Base-by-base conservation (phyloP, 2,113 vertebrate species). In the Asarcornis scutulata region DNA sequence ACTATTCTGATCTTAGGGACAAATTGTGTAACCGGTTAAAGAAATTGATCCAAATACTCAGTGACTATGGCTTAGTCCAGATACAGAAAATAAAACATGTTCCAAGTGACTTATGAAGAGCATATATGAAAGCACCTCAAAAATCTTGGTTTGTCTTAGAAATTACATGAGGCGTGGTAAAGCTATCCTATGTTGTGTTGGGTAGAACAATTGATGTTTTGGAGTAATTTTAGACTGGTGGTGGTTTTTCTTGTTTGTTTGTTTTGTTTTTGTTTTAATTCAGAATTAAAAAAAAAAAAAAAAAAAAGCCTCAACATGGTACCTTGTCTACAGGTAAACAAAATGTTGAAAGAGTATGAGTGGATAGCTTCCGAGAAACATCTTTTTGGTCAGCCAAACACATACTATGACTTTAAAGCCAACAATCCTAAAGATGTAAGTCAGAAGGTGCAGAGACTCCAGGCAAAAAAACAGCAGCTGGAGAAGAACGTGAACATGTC, bases 281-380 rank as follows among this genome's bases (percentile, higher is more conserved):
- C 26, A 17, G 15, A 31, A 20, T 50, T 86, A 63, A 40, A 40
- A 40, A 40, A 40, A 12, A 38, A 38, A 36, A 36, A 60, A 8
- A 3, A 11, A 17, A 52, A 46, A n/a, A 20, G 2, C 14, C 11
- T 89, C 58, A 48, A 2, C 4, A 4, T 64, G 5, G 63, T 32
- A 72, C 64, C 10, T 94, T 93, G 17, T 92, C 91, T 40, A 59
- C 95, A 99, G 99, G 98, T 99, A 42, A 91, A 96, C 36, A 98
- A 98, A 77, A 99, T 99, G 99, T 96, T 99, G 93, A 96, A 98
- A 80, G 98, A 99, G n/a, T 91, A 99, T n/a, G 97, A 98, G 67
- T 99, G 99, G 99, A 99, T 99, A 97, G 95, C 96, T 29, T 93
- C 98, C 29, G 99, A 99, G 84, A 99, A 98, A n/a, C 86, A 97